Evolutionary conservation across 2,797 vertebrate species (phyloP), one percentile per base, ranked within the genome.

Genomic region (Acomys russatus): DNA sequence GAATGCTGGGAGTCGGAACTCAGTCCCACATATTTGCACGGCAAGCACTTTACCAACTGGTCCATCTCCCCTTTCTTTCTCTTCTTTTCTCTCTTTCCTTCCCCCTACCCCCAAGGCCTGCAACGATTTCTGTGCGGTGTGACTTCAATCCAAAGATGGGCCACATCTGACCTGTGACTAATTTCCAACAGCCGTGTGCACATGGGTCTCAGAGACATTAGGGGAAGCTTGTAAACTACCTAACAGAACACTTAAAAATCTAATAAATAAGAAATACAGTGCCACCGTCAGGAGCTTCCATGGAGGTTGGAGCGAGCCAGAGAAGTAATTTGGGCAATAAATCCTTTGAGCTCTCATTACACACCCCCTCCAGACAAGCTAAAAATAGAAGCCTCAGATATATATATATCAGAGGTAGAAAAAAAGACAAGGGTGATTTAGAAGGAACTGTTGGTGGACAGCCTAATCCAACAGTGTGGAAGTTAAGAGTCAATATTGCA

Each of bases 251-350:
- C 86, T 97, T 96, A 94, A 94, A 92, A 89, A 64, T 87, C 86
- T 91, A 96, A 96, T 97, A 94, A 97, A 94, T 94, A 95, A 96
- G 95, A 96, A 97, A 93, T 92, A 96, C 91, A 96, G 64, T 86
- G 79, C 92, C 64, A 68, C 54, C 88, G 96, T 97, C 96, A 94
- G 90, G 88, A 94, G 90, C 18, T 63, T 49, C 66, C 89, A 90
- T 97, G 95, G 96, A 95, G 92, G 94, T 96, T 1, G 23, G 86
- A 91, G 76, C 70, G 68, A 96, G 80, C 84, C 76, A 64, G 90
- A 71, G 94, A 96, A 97, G 79, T 96, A 96, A 97, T 97, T 97
- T 97, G 95, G 61, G 71, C 91, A 91, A 96, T 97, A 97, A 97
- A 97, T 97, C 91, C 95, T 94, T 71, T 92, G 83, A 97, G 96